These are phyloP conservation scores for Axinella damicornis DNA, from an alignment of 37 sponge, comb jelly and placozoan genomes.

Conservation along the genomic window DNA sequence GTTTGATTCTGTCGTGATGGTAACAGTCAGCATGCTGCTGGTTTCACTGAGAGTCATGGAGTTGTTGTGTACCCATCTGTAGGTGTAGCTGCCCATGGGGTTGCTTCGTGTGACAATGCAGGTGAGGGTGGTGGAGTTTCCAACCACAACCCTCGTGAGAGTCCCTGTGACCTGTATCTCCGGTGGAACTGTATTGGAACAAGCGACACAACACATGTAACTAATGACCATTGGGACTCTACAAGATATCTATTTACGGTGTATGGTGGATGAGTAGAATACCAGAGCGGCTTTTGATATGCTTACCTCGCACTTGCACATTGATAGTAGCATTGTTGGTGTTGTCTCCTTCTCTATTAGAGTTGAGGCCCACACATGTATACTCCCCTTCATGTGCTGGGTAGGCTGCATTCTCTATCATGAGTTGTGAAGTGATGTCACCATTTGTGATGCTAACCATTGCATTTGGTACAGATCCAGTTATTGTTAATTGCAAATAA, in stretches of 20 bases:
- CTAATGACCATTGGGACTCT: too few relatives aligned
- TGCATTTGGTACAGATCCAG: background rate
- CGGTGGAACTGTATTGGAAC: background rate
- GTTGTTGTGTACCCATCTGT: conserved; percentile 18
- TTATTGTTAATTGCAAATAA: background rate
- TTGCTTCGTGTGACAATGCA: conserved; percentile 13
- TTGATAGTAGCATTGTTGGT: conserved; percentile 44
- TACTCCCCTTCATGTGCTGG: conserved; percentile 41
- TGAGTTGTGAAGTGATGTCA: conserved; percentile 13
- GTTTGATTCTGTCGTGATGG: too few relatives aligned
- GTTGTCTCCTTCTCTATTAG: background rate
- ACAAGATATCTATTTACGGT: too few relatives aligned
- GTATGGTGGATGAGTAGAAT: too few relatives aligned
- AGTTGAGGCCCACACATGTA: conserved; percentile 22
- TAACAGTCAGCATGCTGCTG: too few relatives aligned
- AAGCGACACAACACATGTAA: too few relatives aligned
- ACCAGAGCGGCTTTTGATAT: too few relatives aligned
- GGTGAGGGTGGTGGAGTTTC: background rate
- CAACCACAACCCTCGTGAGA: conserved; percentile 1
- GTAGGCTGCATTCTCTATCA: conserved; percentile 24
- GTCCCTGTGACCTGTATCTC: conserved; percentile 15
- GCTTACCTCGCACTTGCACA: conserved; percentile 46
- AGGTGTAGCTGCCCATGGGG: background rate
- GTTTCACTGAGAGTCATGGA: background rate
- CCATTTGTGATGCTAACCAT: background rate